Percentiles rank a stretch among this genome's conserved stretches.
Evolutionary conservation across 1,140 invertebrate species (phyloP).

Genomic region (Nasonia longicornis): DNA sequence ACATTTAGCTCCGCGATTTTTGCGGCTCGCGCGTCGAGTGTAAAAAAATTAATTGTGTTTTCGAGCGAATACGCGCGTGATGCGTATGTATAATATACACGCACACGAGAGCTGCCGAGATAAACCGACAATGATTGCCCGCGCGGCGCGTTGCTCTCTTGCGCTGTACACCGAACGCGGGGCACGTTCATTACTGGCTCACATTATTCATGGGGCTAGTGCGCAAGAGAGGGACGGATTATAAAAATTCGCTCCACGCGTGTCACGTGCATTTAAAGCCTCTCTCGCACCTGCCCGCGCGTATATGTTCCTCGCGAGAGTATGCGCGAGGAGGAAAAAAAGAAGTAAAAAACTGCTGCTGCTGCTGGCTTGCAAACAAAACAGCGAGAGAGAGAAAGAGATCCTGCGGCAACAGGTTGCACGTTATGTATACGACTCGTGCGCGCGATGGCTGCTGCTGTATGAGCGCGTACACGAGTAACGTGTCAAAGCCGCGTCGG

Average conservation of each 20-base stretch:
- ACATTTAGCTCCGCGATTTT: neutral
- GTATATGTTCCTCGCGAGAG: neutral
- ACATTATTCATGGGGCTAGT: neutral
- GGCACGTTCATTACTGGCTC: neutral
- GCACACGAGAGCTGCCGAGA: neutral
- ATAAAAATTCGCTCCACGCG: conserved; percentile 1
- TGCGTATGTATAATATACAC: too few relatives aligned
- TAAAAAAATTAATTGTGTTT: too few relatives aligned
- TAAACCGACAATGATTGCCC: neutral
- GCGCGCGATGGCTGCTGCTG: neutral
- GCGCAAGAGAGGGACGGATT: neutral
- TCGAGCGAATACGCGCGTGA: too few relatives aligned
- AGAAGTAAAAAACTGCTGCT: neutral
- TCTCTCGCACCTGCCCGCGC: neutral
- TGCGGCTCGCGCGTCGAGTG: too few relatives aligned
- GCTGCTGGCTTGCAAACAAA: neutral
- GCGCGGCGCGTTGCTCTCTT: neutral
- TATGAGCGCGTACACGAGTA: neutral
- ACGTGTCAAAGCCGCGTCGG: neutral
- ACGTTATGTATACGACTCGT: neutral
- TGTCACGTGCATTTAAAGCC: neutral
- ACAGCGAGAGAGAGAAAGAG: neutral
- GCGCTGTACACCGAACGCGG: too few relatives aligned
- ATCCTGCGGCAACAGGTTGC: neutral
- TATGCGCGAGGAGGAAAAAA: neutral